Evolutionary conservation across 2,113 vertebrate genomes (phyloP).

Genomic region (Microcebus jonahi): DNA sequence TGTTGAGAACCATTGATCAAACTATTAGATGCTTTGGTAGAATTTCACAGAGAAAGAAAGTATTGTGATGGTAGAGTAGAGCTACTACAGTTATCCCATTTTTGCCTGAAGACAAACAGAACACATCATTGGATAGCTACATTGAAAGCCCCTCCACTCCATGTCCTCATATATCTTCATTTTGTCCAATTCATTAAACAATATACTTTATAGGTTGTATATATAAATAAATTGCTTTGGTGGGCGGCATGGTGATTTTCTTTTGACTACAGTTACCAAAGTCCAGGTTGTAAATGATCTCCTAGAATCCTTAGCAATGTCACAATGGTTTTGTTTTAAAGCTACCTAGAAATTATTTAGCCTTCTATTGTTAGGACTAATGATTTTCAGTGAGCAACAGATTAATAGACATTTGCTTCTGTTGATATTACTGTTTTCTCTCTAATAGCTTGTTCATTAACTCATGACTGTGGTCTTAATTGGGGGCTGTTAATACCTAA

Average conservation of each 20-base stretch:
- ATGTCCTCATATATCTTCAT: background rate
- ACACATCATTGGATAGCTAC: background rate
- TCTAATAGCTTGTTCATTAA: constrained; percentile 69
- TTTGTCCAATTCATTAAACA: background rate
- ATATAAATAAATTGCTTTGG: background rate
- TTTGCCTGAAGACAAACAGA: background rate
- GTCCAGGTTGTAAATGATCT: background rate
- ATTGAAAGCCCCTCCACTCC: background rate
- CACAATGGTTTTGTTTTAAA: constrained; percentile 15
- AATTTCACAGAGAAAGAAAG: background rate
- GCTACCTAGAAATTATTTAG: constrained; percentile 57
- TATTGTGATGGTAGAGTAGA: background rate
- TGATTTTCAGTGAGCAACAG: constrained; percentile 21
- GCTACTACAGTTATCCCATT: background rate
- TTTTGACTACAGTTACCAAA: background rate
- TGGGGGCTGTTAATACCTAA: constrained; percentile 45
- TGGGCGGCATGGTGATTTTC: background rate
- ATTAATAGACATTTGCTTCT: constrained; percentile 42
- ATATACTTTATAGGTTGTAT: background rate
- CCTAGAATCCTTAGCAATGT: background rate
- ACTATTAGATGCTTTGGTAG: background rate
- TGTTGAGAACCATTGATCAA: background rate
- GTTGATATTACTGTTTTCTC: constrained; percentile 53
- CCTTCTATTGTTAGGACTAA: background rate
- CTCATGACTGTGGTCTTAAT: constrained; percentile 61